Percentiles rank a stretch among this genome's conserved stretches.
Evolutionary conservation across 2,113 vertebrate genomes (phyloP).

Genomic region (Calyptomena viridis): DNA sequence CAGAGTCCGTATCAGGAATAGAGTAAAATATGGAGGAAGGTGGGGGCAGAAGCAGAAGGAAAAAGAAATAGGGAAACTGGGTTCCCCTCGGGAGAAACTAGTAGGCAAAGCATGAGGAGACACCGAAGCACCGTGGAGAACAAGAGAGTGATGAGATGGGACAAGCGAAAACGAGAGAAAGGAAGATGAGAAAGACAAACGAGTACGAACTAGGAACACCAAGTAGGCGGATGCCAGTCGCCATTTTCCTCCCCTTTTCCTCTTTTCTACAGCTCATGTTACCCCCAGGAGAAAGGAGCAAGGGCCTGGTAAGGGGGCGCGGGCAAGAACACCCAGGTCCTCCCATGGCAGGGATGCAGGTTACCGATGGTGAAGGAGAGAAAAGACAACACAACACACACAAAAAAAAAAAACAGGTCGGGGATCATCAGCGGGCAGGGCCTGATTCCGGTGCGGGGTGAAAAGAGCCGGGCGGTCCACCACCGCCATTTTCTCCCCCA

Average conservation of each 20-base stretch:
- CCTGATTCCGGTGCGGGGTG: not conserved
- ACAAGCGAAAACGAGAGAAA: not conserved
- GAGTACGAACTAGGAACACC: not conserved
- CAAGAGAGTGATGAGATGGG: not conserved
- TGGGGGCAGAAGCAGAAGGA: not conserved
- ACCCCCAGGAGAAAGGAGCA: no score
- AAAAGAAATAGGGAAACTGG: not conserved
- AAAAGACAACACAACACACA: not conserved
- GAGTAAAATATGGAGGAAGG: not conserved
- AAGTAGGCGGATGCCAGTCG: not conserved
- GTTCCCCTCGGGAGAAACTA: not conserved
- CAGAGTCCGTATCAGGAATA: not conserved
- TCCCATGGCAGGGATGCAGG: not conserved
- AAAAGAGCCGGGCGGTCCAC: not conserved
- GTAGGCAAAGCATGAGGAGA: not conserved
- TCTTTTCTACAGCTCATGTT: not conserved
- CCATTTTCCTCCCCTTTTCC: conserved; percentile 6
- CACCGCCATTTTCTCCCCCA: conserved; percentile 26
- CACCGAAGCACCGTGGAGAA: not conserved
- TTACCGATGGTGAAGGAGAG: not conserved
- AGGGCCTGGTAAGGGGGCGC: no score
- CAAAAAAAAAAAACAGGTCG: not conserved
- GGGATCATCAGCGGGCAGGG: not conserved
- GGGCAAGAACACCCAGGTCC: not conserved
- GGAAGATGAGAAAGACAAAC: not conserved